phyloP scores from a whole-genome alignment of 2,888 invertebrate species.

The Drosophila affinis region DNA sequence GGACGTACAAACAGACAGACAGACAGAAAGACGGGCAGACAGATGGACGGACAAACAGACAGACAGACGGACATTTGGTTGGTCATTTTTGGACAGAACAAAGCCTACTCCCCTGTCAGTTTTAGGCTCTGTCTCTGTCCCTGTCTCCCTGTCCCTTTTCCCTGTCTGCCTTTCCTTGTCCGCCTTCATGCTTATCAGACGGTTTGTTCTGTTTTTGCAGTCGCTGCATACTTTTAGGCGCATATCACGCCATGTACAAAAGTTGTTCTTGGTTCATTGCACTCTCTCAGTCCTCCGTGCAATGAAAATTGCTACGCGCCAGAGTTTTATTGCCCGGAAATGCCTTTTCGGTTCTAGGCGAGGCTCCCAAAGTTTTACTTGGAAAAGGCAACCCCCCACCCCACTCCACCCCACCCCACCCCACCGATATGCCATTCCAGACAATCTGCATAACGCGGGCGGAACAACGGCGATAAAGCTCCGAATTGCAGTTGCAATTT shows the following conservation, averaged over 20 bases:
- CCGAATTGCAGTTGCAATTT: constrained; percentile 17
- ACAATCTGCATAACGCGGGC: background rate
- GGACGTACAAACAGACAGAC: too few relatives aligned
- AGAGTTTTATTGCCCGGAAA: constrained; percentile 72
- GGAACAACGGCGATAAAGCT: background rate
- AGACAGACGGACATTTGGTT: background rate
- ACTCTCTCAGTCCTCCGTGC: constrained; percentile 26
- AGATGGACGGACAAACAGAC: constrained; percentile 3
- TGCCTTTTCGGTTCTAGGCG: constrained; percentile 54
- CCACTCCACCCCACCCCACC: background rate
- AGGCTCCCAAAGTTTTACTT: constrained; percentile 21
- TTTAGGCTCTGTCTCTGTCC: constrained; percentile 25
- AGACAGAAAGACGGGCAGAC: background rate
- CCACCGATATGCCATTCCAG: background rate
- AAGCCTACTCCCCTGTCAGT: constrained; percentile 22
- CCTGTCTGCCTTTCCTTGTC: constrained; percentile 15
- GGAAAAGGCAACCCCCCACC: background rate
- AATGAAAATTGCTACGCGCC: constrained; percentile 62
- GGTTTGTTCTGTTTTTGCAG: constrained; percentile 32
- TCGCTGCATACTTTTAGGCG: constrained; percentile 61
- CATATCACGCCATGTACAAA: constrained; percentile 53
- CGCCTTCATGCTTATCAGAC: constrained; percentile 51
- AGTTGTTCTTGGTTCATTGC: constrained; percentile 67
- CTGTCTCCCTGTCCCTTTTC: background rate
- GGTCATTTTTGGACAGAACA: constrained; percentile 28